Evolutionary conservation across 2,797 vertebrate genomes (phyloP), one percentile per base, ranked within the genome.

Genomic region (Girardinus metallicus): DNA sequence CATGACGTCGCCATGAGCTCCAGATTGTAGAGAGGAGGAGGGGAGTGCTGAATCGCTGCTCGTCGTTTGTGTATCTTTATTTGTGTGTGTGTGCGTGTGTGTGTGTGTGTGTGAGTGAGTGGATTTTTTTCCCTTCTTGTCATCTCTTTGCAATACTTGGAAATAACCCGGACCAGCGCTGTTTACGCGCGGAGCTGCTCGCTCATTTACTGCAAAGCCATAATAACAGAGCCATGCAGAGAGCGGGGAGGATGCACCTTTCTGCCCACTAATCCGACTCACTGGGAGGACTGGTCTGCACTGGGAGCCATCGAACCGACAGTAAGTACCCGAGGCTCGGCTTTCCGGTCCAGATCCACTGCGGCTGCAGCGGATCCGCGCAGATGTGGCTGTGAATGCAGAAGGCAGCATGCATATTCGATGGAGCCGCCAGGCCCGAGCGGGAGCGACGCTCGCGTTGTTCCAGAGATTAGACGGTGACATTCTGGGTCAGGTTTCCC

Each of bases 1-100:
- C 89, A 91, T 94, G 94, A 96, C 95, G 95, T 95, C 92, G 93
- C 84, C 94, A 91, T 93, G 89, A 95, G 93, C 93, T 90, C 79
- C 83, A 92, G 93, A 92, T 91, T 91, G 93, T 94, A 88, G 85
- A 83, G 90, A 87, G 86, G 87, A 83, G 66, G 75, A 92, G 92
- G 92, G 90, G 93, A 82, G 89, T 85, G 91, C 81, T 88, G 85
- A 88, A 91, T 91, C 92, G 87, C 78, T 84, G 89, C 87, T 83
- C 88, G 90, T 92, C 89, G 93, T 93, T 89, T 94, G 84, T 92
- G 92, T 87, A 92, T 68, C 12, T 68, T 41, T 34, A 13, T 70
- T 66, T 70, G 34, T 55, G 64, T 60, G 39, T 66, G 13, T 0
- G 34, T 0, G n/a, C 34, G 57, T 62, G 57, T 34, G 57, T 55